Evolutionary conservation across 1,140 invertebrate species (phyloP).

Genomic region (Sitophilus oryzae): DNA sequence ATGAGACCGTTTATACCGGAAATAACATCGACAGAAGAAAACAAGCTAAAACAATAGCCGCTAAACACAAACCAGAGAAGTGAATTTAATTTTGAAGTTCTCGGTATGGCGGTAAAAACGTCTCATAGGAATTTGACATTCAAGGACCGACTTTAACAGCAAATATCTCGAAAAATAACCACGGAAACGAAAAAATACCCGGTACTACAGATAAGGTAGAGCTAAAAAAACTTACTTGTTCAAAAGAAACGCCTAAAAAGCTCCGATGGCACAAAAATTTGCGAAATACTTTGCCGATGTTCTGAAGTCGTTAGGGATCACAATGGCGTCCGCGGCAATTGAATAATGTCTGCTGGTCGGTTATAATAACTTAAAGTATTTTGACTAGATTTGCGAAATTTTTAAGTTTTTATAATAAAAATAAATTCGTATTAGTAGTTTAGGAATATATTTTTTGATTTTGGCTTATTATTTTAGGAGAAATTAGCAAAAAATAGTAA

Average conservation of each 20-base stretch:
- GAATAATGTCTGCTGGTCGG: conserved; percentile 16
- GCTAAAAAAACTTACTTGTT: conserved; percentile 43
- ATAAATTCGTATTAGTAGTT: too few species aligned
- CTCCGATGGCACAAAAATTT: conserved; percentile 51
- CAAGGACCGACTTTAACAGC: conserved; percentile 48
- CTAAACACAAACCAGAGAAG: background rate
- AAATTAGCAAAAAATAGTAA: conserved; percentile 24
- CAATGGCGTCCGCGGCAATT: conserved; percentile 60
- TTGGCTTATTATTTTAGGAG: conserved; percentile 19
- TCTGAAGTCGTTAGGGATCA: conserved; percentile 67
- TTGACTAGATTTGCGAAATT: conserved; percentile 12
- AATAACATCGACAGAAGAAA: background rate
- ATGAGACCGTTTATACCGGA: background rate
- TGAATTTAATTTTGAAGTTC: conserved; percentile 36
- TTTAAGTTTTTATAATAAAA: too few species aligned
- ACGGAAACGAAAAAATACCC: conserved; percentile 44
- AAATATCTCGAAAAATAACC: conserved; percentile 46
- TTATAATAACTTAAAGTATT: conserved; percentile 3
- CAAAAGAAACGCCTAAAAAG: conserved; percentile 53
- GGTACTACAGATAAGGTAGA: conserved; percentile 33
- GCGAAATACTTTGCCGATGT: conserved; percentile 55
- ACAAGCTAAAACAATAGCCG: background rate
- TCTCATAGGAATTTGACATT: conserved; percentile 58
- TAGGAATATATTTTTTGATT: conserved; percentile 8
- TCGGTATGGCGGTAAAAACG: conserved; percentile 50